Percentiles rank a stretch among this genome's conserved stretches.
These are phyloP conservation scores for Asteroscopus sphinx DNA, from an alignment of 2,888 invertebrate genomes.

Conservation along the genomic window DNA sequence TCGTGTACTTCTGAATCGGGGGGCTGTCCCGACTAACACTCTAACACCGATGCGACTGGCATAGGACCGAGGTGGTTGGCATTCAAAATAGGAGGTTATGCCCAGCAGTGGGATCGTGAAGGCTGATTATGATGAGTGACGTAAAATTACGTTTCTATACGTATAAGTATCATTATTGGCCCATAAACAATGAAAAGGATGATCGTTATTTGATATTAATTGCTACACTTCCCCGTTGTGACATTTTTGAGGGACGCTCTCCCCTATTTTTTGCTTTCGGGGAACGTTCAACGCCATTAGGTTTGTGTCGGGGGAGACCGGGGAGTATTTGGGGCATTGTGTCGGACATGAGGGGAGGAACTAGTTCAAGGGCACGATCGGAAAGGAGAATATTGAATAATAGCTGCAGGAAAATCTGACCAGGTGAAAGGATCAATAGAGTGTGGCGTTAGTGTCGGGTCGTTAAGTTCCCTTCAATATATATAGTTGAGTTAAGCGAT, in stretches of 20 bases:
- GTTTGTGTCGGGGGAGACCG: constrained; percentile 30
- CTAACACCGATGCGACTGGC: too few relatives aligned
- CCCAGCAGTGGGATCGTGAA: too few relatives aligned
- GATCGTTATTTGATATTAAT: constrained; percentile 33
- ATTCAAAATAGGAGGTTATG: too few relatives aligned
- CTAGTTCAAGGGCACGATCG: constrained; percentile 52
- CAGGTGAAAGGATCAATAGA: background rate
- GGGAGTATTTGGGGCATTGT: constrained; percentile 49
- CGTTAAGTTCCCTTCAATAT: too few relatives aligned
- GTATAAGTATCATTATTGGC: background rate
- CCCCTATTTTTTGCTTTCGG: constrained; percentile 22
- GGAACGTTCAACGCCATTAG: constrained; percentile 50
- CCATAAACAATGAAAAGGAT: constrained; percentile 4
- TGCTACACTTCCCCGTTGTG: constrained; percentile 31
- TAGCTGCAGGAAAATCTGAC: constrained; percentile 5
- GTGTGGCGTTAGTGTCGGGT: too few relatives aligned
- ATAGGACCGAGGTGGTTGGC: too few relatives aligned
- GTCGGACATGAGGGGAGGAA: constrained; percentile 40
- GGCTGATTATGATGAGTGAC: too few relatives aligned
- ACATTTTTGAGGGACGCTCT: constrained; percentile 35
- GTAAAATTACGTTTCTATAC: too few relatives aligned
- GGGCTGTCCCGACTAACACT: too few relatives aligned
- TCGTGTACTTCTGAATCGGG: too few relatives aligned
- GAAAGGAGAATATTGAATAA: constrained; percentile 34
- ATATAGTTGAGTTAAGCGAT: too few relatives aligned